Evolutionary conservation across 2,888 invertebrate species (phyloP).

Genomic region (Ametastegia equiseti): DNA sequence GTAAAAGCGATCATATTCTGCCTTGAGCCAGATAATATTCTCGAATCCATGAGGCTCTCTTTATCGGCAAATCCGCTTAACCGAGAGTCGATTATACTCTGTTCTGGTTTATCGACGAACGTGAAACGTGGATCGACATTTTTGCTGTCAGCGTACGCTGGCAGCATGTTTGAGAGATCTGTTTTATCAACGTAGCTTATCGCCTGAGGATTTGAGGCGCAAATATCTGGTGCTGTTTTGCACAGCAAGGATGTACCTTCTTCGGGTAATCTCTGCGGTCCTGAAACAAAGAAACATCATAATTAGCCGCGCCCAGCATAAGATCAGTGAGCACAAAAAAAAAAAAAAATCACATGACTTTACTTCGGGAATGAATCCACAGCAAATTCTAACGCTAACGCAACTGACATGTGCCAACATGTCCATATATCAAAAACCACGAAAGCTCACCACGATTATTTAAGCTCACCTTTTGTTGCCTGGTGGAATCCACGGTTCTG

Average conservation of each 20-base stretch:
- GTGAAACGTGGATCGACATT: constrained; percentile 67
- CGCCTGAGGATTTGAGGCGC: constrained; percentile 73
- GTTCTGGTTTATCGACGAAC: constrained; percentile 69
- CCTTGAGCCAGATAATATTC: constrained; percentile 72
- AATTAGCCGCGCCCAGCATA: not conserved
- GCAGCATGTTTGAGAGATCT: constrained; percentile 72
- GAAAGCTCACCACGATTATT: not conserved
- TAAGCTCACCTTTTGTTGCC: constrained; percentile 66
- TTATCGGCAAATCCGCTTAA: constrained; percentile 73
- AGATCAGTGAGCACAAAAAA: not conserved
- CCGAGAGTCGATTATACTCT: constrained; percentile 69
- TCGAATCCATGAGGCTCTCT: constrained; percentile 72
- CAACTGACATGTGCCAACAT: too few species aligned
- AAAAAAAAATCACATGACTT: not conserved
- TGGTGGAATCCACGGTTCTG: constrained; percentile 68
- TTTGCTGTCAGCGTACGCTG: constrained; percentile 69
- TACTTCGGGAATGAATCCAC: not conserved
- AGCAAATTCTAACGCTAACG: too few species aligned
- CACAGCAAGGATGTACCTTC: constrained; percentile 73
- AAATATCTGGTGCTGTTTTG: constrained; percentile 73
- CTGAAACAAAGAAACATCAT: not conserved
- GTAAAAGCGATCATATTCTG: constrained; percentile 73
- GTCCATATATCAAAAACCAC: too few species aligned
- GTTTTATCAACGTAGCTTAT: constrained; percentile 74
- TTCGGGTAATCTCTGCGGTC: constrained; percentile 66